A percentile compares a stretch with the other conserved stretches of the same genome.
Evolutionary conservation across 2,113 vertebrate genomes (phyloP).

Genomic region (Plectropomus leopardus): DNA sequence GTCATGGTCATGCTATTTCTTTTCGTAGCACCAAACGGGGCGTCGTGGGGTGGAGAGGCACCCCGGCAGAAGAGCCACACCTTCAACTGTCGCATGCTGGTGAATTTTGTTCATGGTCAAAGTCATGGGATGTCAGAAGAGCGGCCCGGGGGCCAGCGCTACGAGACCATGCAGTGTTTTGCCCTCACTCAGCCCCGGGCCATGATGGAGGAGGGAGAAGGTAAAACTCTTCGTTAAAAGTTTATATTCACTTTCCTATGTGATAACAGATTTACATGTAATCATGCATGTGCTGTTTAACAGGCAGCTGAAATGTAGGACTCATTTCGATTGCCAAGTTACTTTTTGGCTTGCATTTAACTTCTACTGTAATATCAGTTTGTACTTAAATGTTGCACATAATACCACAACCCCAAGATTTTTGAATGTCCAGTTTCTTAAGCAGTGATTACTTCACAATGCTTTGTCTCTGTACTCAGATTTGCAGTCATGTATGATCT

Average conservation of each 20-base stretch:
- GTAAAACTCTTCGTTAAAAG: conserved; percentile 77
- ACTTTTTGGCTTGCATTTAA: neutral
- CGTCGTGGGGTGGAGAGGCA: conserved; percentile 92
- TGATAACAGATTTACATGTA: neutral
- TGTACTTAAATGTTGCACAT: neutral
- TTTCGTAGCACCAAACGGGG: conserved; percentile 88
- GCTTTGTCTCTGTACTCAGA: conserved; percentile 81
- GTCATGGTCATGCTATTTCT: neutral
- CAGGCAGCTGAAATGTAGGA: neutral
- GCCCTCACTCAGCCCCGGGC: conserved; percentile 96
- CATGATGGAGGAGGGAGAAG: conserved; percentile 99
- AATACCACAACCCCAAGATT: neutral
- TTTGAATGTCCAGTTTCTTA: neutral
- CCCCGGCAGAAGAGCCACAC: conserved; percentile 96
- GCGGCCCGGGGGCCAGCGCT: conserved; percentile 86
- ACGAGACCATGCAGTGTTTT: conserved; percentile 99
- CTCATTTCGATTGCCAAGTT: too few relatives aligned
- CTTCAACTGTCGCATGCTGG: conserved; percentile 96
- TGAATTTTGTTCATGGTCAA: conserved; percentile 87
- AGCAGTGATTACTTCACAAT: neutral
- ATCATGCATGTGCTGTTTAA: neutral
- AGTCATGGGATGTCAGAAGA: conserved; percentile 86
- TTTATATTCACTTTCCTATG: too few relatives aligned
- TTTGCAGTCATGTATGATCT: conserved; percentile 99
- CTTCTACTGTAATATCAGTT: neutral